These are phyloP conservation scores for Channa striata DNA, from an alignment of 2,797 vertebrate genomes.

Conservation along the genomic window DNA sequence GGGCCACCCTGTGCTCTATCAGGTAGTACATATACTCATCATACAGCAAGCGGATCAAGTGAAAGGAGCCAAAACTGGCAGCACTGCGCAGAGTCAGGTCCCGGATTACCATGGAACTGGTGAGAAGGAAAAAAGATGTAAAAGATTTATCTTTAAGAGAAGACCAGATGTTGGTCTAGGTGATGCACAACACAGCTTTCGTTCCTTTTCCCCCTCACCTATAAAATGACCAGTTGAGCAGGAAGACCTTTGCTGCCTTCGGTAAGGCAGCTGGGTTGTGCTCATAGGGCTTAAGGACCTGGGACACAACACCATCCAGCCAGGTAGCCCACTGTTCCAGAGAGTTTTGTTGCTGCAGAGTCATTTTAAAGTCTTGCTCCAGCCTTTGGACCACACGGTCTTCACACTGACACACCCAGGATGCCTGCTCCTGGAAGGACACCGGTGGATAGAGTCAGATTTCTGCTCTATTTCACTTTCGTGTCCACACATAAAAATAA, in stretches of 20 bases:
- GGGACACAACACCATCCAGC: conserved; percentile 90
- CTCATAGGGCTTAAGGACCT: conserved; percentile 92
- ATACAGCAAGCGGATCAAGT: conserved; percentile 93
- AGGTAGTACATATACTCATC: conserved; percentile 97
- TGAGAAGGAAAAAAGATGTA: conserved; percentile 1
- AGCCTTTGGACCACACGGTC: conserved; percentile 89
- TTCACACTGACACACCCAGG: conserved; percentile 94
- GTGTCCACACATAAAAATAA: background rate
- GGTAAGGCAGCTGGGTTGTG: conserved; percentile 85
- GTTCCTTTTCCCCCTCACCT: conserved; percentile 78
- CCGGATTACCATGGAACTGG: conserved; percentile 94
- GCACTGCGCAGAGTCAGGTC: conserved; percentile 94
- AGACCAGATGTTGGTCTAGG: background rate
- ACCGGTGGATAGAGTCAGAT: background rate
- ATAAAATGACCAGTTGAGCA: conserved; percentile 97
- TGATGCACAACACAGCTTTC: background rate
- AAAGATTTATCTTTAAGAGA: background rate
- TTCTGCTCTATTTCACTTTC: background rate
- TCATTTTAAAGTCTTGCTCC: conserved; percentile 94
- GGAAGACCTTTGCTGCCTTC: conserved; percentile 92
- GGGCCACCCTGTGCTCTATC: conserved; percentile 93
- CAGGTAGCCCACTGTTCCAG: conserved; percentile 95
- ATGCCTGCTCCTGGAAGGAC: conserved; percentile 89
- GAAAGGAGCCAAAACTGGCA: conserved; percentile 94
- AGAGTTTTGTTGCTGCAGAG: conserved; percentile 95